Percentiles rank a stretch among this genome's conserved stretches.
phyloP scores from a whole-genome alignment of 2,113 vertebrate species.

The Pseudorectes ferrugineus region DNA sequence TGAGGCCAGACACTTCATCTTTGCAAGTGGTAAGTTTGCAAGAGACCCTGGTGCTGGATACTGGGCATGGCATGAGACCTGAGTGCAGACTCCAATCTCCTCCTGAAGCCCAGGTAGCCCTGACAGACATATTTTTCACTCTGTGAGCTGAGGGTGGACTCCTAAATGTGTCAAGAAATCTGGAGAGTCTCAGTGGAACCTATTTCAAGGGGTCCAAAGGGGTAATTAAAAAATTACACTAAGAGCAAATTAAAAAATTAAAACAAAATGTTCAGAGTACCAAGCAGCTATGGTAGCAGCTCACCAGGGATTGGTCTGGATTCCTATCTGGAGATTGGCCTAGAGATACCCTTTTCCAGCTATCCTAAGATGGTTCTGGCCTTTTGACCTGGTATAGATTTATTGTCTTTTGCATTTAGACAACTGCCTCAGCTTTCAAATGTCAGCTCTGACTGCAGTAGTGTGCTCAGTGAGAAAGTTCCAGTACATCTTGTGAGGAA shows the following conservation, averaged over 20 bases:
- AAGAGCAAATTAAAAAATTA: not conserved
- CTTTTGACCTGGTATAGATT: slow-evolving; percentile 3
- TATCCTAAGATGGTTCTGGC: not conserved
- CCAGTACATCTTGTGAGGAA: not conserved
- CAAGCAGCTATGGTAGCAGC: not conserved
- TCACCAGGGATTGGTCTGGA: not conserved
- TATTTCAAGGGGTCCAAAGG: not conserved
- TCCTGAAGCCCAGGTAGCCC: not conserved
- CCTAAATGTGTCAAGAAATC: not conserved
- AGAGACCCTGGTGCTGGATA: not conserved
- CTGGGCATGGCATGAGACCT: not conserved
- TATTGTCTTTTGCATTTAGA: not conserved
- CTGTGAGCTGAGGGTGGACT: not conserved
- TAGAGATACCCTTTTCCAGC: not conserved
- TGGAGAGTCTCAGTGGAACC: not conserved
- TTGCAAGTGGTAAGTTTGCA: not conserved
- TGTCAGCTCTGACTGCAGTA: not conserved
- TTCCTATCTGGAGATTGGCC: not conserved
- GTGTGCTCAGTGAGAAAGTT: not conserved
- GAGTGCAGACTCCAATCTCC: not conserved
- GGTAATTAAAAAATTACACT: not conserved
- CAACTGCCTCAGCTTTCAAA: not conserved
- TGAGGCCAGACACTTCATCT: not conserved
- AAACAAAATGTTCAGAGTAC: not conserved
- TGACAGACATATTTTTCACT: not conserved